Percentiles rank a stretch among this genome's conserved stretches.
Conservation (phyloP, 2,888 invertebrate species). For the Sthenelais limicola region DNA sequence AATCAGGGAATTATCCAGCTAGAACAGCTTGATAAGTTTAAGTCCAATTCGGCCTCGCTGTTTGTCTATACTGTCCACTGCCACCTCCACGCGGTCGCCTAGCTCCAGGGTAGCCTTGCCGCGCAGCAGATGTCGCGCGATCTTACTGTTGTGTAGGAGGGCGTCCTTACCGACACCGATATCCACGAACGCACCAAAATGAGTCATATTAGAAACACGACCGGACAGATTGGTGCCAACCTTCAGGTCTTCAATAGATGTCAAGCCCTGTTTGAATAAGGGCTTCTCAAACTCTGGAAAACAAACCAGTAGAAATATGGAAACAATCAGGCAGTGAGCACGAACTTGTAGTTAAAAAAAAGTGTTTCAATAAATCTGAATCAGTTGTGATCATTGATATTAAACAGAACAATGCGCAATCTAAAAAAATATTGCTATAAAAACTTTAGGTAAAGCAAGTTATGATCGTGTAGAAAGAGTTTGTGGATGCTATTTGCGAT, state of each 20-base stretch:
- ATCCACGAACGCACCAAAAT: conserved; percentile 94
- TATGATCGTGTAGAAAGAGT: too few species aligned
- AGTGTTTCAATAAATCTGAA: background rate
- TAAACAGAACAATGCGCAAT: background rate
- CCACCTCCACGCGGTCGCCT: conserved; percentile 64
- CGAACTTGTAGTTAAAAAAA: background rate
- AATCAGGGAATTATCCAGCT: too few species aligned
- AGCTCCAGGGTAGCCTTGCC: conserved; percentile 55
- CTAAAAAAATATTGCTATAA: background rate
- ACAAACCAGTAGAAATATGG: conserved; percentile 1
- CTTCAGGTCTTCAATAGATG: conserved; percentile 78
- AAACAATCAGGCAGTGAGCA: background rate
- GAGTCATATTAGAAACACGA: conserved; percentile 87
- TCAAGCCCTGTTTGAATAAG: conserved; percentile 83
- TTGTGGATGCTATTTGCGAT: too few species aligned
- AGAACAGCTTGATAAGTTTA: conserved; percentile 13
- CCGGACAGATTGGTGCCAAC: conserved; percentile 74
- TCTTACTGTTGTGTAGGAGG: conserved; percentile 73
- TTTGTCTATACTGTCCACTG: conserved; percentile 57
- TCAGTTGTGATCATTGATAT: too few species aligned
- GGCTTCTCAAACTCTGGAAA: conserved; percentile 77
- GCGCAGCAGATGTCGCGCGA: conserved; percentile 49
- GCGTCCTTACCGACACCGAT: conserved; percentile 72
- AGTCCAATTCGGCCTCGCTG: conserved; percentile 59
- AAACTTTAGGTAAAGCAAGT: too few species aligned